Conservation (phyloP, 2,113 vertebrate species). For the Anseranas semipalmata region DNA sequence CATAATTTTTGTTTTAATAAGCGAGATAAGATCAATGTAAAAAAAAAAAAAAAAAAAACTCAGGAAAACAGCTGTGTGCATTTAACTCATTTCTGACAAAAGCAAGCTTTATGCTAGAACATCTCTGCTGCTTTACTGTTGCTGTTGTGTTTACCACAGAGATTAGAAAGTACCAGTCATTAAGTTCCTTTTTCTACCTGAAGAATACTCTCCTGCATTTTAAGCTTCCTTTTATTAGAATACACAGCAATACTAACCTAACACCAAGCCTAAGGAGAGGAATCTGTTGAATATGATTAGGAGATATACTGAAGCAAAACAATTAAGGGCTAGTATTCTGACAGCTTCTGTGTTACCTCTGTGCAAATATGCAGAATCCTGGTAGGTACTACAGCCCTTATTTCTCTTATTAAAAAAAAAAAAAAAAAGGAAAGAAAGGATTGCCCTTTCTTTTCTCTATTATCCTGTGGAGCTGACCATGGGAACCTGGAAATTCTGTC, state of each 20-base stretch:
- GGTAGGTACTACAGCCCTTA: not conserved
- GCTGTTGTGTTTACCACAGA: not conserved
- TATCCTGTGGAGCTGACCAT: not conserved
- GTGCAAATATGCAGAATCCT: not conserved
- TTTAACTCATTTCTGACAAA: not conserved
- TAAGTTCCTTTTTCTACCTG: not conserved
- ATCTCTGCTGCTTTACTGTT: not conserved
- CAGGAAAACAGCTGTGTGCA: not conserved
- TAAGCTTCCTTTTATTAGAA: not conserved
- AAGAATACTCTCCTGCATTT: not conserved
- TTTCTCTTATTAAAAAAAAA: not conserved
- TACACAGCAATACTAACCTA: not conserved
- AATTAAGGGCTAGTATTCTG: not conserved
- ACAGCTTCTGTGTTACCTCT: not conserved
- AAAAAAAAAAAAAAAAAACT: no score
- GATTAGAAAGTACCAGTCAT: not conserved
- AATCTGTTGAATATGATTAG: not conserved
- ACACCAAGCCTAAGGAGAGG: not conserved
- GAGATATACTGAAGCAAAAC: constrained; percentile 6
- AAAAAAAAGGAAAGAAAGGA: not conserved
- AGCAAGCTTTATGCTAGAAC: not conserved
- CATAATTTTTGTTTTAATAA: not conserved
- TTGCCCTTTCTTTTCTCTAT: not conserved
- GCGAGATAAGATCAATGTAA: not conserved
- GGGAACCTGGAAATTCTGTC: not conserved